Percentiles rank a stretch among this genome's conserved stretches.
Conservation (phyloP, 2,113 vertebrate species). For the Xiphophorus hellerii region DNA sequence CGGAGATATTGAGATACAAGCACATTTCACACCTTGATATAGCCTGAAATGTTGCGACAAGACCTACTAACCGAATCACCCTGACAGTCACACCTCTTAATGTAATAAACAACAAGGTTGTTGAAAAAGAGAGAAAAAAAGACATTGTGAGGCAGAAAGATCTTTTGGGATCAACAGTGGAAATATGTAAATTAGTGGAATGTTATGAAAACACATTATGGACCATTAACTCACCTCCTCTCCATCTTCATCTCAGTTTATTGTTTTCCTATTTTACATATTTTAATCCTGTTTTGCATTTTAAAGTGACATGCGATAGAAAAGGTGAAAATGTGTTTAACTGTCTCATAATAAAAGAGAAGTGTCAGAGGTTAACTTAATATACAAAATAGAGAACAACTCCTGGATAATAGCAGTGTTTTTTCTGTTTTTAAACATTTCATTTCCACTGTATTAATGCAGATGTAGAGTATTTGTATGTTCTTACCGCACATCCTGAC, state of each 20-base stretch:
- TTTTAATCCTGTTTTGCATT: constrained; percentile 17
- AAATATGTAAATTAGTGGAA: constrained; percentile 45
- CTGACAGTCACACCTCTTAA: constrained; percentile 50
- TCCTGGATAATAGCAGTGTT: background rate
- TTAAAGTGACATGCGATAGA: constrained; percentile 5
- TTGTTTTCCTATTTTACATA: constrained; percentile 25
- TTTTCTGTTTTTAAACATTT: background rate
- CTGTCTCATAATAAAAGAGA: constrained; percentile 20
- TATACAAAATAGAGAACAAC: constrained; percentile 1
- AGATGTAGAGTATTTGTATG: background rate
- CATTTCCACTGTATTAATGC: background rate
- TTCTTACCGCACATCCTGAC: constrained; percentile 90
- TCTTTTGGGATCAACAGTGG: constrained; percentile 30
- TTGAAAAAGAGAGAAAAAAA: constrained; percentile 34
- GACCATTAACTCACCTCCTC: constrained; percentile 35
- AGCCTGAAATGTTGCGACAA: constrained; percentile 51
- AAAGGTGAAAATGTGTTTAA: constrained; percentile 28
- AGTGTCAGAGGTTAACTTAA: constrained; percentile 27
- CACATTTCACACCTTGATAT: constrained; percentile 64
- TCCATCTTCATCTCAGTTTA: background rate
- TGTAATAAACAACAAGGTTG: constrained; percentile 55
- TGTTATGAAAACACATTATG: constrained; percentile 39
- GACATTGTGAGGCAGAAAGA: constrained; percentile 8
- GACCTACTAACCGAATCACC: constrained; percentile 42
- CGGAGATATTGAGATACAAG: constrained; percentile 42